A percentile compares a stretch with the other conserved stretches of the same genome.
Conservation (phyloP, 1,140 invertebrate species). For the Oscheius sp. region DNA sequence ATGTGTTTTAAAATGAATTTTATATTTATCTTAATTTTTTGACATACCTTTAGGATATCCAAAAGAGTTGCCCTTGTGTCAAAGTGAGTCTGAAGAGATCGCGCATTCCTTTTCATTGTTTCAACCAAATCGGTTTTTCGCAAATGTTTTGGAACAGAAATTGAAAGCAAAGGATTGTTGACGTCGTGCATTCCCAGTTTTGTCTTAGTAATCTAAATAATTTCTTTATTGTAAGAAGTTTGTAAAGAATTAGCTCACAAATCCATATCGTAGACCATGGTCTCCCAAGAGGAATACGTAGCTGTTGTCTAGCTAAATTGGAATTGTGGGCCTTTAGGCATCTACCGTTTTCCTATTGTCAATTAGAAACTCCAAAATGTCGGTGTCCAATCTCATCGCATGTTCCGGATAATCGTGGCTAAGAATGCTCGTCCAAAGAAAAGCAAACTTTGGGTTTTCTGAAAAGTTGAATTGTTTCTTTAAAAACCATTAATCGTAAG, state of each 20-base stretch:
- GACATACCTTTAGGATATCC: slow-evolving; percentile 24
- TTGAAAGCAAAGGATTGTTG: slow-evolving; percentile 21
- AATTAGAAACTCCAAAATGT: too few relatives aligned
- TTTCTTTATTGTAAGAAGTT: too few relatives aligned
- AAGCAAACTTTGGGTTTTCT: slow-evolving; percentile 27
- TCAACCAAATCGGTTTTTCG: neutral
- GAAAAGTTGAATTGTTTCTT: neutral
- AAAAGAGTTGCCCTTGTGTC: too few relatives aligned
- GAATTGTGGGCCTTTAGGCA: neutral
- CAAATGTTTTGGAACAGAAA: slow-evolving; percentile 17
- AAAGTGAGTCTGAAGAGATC: slow-evolving; percentile 16
- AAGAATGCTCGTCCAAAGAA: slow-evolving; percentile 14
- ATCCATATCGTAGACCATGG: slow-evolving; percentile 32
- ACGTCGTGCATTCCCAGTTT: slow-evolving; percentile 20
- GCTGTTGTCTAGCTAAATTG: slow-evolving; percentile 24
- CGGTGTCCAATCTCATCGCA: too few relatives aligned
- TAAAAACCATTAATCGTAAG: neutral
- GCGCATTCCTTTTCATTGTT: neutral
- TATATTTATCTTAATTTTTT: too few relatives aligned
- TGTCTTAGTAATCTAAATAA: slow-evolving; percentile 7
- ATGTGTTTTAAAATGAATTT: too few relatives aligned
- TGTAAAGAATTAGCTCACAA: neutral
- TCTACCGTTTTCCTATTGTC: neutral
- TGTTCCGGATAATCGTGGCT: slow-evolving; percentile 15
- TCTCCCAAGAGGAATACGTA: slow-evolving; percentile 32